Percentiles rank a stretch among this genome's conserved stretches.
phyloP scores from a whole-genome alignment of 2,888 invertebrate genomes.

The Anagyrus pseudococci region DNA sequence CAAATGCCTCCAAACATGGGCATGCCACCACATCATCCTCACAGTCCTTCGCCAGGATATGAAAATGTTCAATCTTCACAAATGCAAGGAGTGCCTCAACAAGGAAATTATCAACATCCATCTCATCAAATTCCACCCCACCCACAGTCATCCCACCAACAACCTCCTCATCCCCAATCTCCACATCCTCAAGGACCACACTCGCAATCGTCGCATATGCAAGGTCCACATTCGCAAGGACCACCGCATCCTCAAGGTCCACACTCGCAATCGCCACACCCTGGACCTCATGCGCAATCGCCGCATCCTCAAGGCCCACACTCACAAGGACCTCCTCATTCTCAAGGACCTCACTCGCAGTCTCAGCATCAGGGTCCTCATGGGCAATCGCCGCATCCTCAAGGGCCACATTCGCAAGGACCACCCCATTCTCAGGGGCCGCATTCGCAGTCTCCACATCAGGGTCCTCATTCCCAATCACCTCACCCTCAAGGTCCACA shows the following conservation, averaged over 20 bases:
- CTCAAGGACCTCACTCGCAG: constrained; percentile 51
- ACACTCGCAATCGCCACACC: constrained; percentile 41
- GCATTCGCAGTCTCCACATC: constrained; percentile 43
- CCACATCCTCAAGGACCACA: constrained; percentile 38
- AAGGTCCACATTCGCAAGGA: constrained; percentile 40
- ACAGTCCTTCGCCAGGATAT: constrained; percentile 53
- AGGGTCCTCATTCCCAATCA: constrained; percentile 50
- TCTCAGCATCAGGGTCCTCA: constrained; percentile 44
- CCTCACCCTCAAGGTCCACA: constrained; percentile 51
- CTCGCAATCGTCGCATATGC: constrained; percentile 20
- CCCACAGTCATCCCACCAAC: constrained; percentile 46
- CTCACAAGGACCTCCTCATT: constrained; percentile 51
- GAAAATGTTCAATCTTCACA: constrained; percentile 35
- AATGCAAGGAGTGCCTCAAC: constrained; percentile 38
- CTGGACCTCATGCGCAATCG: constrained; percentile 43
- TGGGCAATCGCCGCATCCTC: constrained; percentile 20
- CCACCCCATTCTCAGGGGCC: constrained; percentile 46
- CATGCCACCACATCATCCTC: constrained; percentile 52
- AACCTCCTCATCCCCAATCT: constrained; percentile 51
- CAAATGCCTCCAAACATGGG: constrained; percentile 69
- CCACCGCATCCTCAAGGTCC: constrained; percentile 47
- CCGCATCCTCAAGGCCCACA: constrained; percentile 50
- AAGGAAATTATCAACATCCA: constrained; percentile 41
- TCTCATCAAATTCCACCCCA: constrained; percentile 48
- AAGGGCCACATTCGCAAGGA: constrained; percentile 39